Percentiles rank a stretch among this genome's conserved stretches.
phyloP scores from a whole-genome alignment of 2,888 invertebrate species.

The Melanostoma mellinum region DNA sequence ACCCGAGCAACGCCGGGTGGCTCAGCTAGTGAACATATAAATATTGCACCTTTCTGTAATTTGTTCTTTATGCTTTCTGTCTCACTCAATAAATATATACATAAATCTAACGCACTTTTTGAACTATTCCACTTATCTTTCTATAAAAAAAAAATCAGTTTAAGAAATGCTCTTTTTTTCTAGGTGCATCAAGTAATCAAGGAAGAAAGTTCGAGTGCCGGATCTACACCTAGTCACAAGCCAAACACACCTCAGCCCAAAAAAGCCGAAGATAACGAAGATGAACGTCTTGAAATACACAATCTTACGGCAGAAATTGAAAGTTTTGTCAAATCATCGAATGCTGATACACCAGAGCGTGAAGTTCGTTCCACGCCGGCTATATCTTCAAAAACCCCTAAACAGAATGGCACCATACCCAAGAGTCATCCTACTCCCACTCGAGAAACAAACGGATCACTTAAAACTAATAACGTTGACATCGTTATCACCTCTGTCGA shows the following conservation, averaged over 20 bases:
- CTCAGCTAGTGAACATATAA: too few species aligned
- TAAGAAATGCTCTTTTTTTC: neutral
- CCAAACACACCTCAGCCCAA: conserved; percentile 27
- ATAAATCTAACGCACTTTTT: too few species aligned
- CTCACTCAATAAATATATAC: too few species aligned
- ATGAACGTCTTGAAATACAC: conserved; percentile 75
- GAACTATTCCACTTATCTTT: too few species aligned
- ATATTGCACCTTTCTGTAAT: too few species aligned
- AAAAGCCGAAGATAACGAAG: conserved; percentile 18
- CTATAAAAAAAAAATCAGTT: too few species aligned
- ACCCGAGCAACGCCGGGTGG: too few species aligned
- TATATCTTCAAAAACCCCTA: conserved; percentile 42
- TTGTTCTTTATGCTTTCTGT: too few species aligned
- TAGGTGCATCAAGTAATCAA: conserved; percentile 69
- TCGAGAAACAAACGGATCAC: conserved; percentile 48
- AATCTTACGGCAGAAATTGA: conserved; percentile 79
- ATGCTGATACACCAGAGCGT: conserved; percentile 37
- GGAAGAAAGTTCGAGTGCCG: conserved; percentile 66
- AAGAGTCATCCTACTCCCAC: conserved; percentile 25
- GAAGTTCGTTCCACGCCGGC: conserved; percentile 10
- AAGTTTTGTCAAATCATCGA: conserved; percentile 76
- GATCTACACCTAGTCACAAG: conserved; percentile 66
- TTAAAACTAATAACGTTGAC: conserved; percentile 50
- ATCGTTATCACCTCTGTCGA: conserved; percentile 32
- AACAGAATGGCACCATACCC: conserved; percentile 59